Base-by-base conservation (phyloP, 2,797 vertebrate species). In the Denticeps clupeoides region DNA sequence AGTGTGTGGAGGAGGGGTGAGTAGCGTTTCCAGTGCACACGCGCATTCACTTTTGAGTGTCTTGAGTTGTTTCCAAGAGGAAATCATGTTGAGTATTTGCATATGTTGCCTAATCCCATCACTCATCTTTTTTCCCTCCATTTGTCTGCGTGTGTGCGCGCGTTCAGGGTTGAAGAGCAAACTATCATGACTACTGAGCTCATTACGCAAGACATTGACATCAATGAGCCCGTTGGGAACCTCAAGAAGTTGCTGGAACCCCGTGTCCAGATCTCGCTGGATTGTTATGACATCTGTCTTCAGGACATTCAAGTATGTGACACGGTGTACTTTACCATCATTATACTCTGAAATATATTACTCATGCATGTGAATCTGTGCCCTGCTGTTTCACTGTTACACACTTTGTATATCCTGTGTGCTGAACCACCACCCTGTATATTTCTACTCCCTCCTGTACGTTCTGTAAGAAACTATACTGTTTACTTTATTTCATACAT, bases 161-260 rank as follows among this genome's bases (percentile, higher is more conserved):
- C 38, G 1, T 47, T 2, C 49, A 99, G 93, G 49, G 84, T 97
- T 3, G 92, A 97, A 25, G 95, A 99, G 59, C 92, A 97, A 55
- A 92, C 91, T 3, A 93, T 95, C 51, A 85, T 88, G 9, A 82
- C 91, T 8, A 89, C 92, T 22, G 94, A 99, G 73, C 80, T 97
- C 73, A 88, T 99, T 54, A 97, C 94, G 64, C 95, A 99, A 68
- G 91, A 95, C 51, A 95, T 99, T 42, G 95, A 99, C 72, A 97
- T 99, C 75, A 96, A 89, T 67, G 95, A 99, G 55, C 95, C 95
- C 13, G 77, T 99, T 51, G 95, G 93, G 49, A 99, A 97, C 75
- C 80, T 99, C 63, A 99, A 95, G 79, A 98, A 95, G 72, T 70
- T 98, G 37, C 72, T 99, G 66, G 94, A 98, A 79, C 93, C 92